A percentile compares a stretch with the other conserved stretches of the same genome.
Conservation (phyloP, 1,140 invertebrate species). For the Drosophila neocordata region DNA sequence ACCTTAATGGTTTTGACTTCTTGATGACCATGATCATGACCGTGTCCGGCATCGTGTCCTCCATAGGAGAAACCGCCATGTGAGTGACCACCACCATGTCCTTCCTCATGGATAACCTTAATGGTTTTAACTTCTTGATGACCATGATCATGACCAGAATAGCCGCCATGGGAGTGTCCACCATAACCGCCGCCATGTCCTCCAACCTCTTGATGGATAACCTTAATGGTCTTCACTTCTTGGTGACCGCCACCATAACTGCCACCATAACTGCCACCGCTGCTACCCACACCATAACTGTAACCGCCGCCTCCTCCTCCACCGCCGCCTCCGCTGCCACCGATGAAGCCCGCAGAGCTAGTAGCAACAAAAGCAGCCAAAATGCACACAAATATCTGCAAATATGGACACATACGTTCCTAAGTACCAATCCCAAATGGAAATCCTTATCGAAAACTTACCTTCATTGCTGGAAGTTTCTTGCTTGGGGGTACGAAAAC, state of each 20-base stretch:
- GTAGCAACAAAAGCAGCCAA: conserved; percentile 68
- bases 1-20: conserved; percentile 64
- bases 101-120: conserved; percentile 63
- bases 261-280: conserved; percentile 21
- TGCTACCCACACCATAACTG: conserved; percentile 46
- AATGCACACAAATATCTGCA: conserved; percentile 70
- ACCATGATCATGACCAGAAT: conserved; percentile 23
- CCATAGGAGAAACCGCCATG: conserved; percentile 44
- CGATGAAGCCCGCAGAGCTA: conserved; percentile 71
- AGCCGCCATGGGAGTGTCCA: conserved; percentile 32
- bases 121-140: conserved; percentile 64
- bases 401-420: background rate
- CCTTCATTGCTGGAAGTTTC: conserved; percentile 78
- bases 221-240: conserved; percentile 61
- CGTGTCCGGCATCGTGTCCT: background rate
- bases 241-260: conserved; percentile 37
- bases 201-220: conserved; percentile 50
- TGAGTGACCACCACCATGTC: conserved; percentile 32
- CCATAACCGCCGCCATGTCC: conserved; percentile 32
- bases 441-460: conserved; percentile 21
- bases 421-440: background rate
- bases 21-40: conserved; percentile 43
- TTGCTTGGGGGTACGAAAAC: conserved; percentile 72
- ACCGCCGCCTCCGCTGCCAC: conserved; percentile 53
- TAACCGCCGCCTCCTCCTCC: conserved; percentile 63